Conservation (phyloP, 1,140 invertebrate genomes). For the Nixonia krombeini region DNA sequence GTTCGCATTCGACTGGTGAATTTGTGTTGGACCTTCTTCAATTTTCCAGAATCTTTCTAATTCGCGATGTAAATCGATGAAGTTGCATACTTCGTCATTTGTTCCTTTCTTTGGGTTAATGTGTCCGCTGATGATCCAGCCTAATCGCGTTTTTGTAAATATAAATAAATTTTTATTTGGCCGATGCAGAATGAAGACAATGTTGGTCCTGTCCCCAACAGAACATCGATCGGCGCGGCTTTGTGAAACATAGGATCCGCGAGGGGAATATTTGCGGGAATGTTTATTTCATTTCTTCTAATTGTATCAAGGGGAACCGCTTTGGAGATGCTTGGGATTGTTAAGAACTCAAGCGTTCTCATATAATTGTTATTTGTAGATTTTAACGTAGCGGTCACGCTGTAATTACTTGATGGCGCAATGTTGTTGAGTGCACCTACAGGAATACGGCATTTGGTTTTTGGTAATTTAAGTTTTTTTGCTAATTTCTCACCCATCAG, state of each 20-base stretch:
- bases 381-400: too few species aligned
- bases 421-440: too few species aligned
- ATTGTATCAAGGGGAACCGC: constrained; percentile 23
- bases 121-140: constrained; percentile 30
- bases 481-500: constrained; percentile 10
- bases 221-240: constrained; percentile 25
- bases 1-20: constrained; percentile 42
- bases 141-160: constrained; percentile 32
- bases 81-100: neutral
- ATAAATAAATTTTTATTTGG: constrained; percentile 31
- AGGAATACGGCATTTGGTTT: too few species aligned
- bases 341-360: constrained; percentile 27
- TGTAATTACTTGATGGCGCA: too few species aligned
- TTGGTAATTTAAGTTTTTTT: constrained; percentile 1
- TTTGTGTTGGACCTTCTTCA: neutral
- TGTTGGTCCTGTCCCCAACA: constrained; percentile 26
- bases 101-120: too few species aligned
- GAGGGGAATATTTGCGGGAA: constrained; percentile 24
- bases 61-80: neutral
- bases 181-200: constrained; percentile 36
- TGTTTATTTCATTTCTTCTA: constrained; percentile 16
- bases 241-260: constrained; percentile 40
- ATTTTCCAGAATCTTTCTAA: neutral
- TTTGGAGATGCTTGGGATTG: constrained; percentile 25
- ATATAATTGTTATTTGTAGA: constrained; percentile 12